A percentile compares a stretch with the other conserved stretches of the same genome.
Evolutionary conservation across 64 coral and sea anemone species (phyloP).

Genomic region (Porites australiensis): DNA sequence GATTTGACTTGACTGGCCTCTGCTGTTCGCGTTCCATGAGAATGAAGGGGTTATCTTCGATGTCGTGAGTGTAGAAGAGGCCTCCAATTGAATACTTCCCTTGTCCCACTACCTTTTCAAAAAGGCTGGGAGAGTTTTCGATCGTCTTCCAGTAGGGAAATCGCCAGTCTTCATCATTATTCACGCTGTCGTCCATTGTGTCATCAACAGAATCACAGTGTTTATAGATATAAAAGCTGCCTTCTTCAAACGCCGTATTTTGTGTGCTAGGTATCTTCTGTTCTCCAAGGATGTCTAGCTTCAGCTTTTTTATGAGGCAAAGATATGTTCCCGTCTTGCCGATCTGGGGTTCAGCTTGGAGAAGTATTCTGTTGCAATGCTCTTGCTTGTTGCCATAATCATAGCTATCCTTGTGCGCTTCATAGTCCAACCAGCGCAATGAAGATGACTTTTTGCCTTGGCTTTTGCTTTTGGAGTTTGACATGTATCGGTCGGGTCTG

Average conservation of each 20-base stretch:
- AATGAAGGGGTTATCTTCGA: not conserved
- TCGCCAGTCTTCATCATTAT: not conserved
- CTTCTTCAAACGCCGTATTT: not conserved
- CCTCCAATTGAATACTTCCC: conserved; percentile 52
- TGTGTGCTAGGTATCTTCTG: not conserved
- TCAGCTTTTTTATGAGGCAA: conserved; percentile 52
- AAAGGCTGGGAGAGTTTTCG: conserved; percentile 48
- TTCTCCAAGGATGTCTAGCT: conserved; percentile 24
- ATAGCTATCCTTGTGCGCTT: conserved; percentile 41
- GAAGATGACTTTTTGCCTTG: not conserved
- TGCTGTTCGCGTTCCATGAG: not conserved
- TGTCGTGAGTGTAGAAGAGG: conserved; percentile 16
- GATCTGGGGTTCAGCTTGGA: conserved; percentile 72
- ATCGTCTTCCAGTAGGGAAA: conserved; percentile 69
- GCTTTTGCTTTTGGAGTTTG: not conserved
- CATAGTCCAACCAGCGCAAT: conserved; percentile 39
- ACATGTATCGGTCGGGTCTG: conserved; percentile 58
- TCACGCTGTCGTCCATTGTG: not conserved
- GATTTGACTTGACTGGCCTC: not conserved
- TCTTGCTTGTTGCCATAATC: conserved; percentile 21
- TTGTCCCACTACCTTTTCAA: not conserved
- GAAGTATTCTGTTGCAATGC: conserved; percentile 55
- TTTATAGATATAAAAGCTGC: not conserved
- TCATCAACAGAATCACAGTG: not conserved
- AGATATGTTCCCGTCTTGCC: conserved; percentile 66